Base-by-base conservation (phyloP, 2,797 vertebrate genomes). In the Centropyge bicolor region DNA sequence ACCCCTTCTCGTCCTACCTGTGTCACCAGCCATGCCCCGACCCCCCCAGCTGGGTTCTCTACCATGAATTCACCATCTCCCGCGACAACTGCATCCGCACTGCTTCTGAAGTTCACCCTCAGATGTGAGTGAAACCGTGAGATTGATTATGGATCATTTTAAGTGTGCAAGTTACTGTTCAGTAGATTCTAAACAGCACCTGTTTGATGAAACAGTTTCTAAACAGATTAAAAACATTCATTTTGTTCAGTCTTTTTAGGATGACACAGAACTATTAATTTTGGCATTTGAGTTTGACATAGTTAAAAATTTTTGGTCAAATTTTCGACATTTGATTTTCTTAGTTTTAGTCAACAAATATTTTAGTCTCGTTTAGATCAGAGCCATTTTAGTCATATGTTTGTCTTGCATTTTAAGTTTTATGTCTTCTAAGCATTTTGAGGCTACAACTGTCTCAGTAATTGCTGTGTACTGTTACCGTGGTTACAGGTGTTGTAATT, bases 21-120 rank as follows among this genome's bases (percentile, higher is more conserved):
- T 95, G 95, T 76, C 94, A 94, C 10, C 92, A 93, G 8, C 95
- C 97, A 0, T 82, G 91, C 0, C 95, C 91, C 22, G 81, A 38
- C 64, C 97, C 94, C 0, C 98, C 98, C 4, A 80, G 90, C 3
- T 99, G 98, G 98, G 96, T 98, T 61, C 95, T 99, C 0, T 99
- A 98, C 90, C 97, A 99, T 0, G 96, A 95, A 54, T 99, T 99
- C 93, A 97, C 96, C 88, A 95, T 99, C 93, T 97, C 97, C 0
- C 94, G 96, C 27, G 97, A 99, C 82, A 99, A 99, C 95, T 99
- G 98, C 93, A 96, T 99, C 80, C 94, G 96, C 5, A 92, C 97
- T 0, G 96, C 96, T 35, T 97, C 98, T 0, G 97, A 98, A 82
- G 96, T 99, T 45, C 95, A 97, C 76, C 97, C 97, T 2, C 94